phyloP scores from a whole-genome alignment of 2,888 invertebrate species.

The Cephus rjabovi region DNA sequence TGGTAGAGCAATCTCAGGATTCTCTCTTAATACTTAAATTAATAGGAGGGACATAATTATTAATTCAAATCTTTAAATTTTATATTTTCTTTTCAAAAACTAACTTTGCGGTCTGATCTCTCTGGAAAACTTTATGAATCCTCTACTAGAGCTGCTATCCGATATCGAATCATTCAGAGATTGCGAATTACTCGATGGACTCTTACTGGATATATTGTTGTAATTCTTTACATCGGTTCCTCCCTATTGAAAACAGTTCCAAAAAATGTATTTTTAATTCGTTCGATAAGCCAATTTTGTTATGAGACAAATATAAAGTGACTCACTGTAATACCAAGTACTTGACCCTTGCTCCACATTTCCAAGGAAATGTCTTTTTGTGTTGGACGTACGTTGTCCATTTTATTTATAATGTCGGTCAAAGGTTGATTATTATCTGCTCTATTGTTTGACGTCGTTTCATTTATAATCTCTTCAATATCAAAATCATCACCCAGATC shows the following conservation, averaged over 20 bases:
- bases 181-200: neutral
- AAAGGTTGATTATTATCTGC: neutral
- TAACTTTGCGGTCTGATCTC: slow-evolving; percentile 58
- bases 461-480: slow-evolving; percentile 27
- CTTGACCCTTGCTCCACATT: slow-evolving; percentile 61
- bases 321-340: slow-evolving; percentile 44
- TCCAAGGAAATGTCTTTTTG: neutral
- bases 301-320: neutral
- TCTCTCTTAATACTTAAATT: slow-evolving; percentile 49
- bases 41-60: neutral
- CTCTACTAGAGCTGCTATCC: slow-evolving; percentile 24
- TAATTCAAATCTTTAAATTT: neutral
- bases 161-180: slow-evolving; percentile 22
- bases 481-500: slow-evolving; percentile 60
- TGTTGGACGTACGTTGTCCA: neutral
- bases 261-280: neutral
- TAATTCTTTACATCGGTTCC: slow-evolving; percentile 41
- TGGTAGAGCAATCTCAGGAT: slow-evolving; percentile 56
- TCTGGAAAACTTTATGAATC: slow-evolving; percentile 61
- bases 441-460: slow-evolving; percentile 9
- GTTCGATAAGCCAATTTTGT: neutral
- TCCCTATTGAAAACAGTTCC: slow-evolving; percentile 35
- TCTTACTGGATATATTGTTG: slow-evolving; percentile 4
- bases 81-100: slow-evolving; percentile 8
- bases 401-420: neutral